phyloP scores from a whole-genome alignment of 2,888 invertebrate species.

The Monopis laevigella region DNA sequence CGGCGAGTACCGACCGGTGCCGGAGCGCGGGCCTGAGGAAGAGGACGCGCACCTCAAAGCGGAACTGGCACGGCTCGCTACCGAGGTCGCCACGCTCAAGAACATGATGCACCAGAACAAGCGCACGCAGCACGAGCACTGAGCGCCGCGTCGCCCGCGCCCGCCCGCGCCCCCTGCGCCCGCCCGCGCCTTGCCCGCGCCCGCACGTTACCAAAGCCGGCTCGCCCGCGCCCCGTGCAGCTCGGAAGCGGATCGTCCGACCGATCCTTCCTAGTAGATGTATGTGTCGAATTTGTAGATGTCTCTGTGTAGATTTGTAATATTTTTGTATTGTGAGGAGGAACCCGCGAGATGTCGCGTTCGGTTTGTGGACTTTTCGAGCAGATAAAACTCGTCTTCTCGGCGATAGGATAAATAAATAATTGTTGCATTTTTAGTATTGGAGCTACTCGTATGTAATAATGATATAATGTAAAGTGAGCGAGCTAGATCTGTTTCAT shows the following conservation, averaged over 20 bases:
- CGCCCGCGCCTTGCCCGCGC: conserved; percentile 18
- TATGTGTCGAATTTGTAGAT: conserved; percentile 27
- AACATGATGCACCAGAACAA: conserved; percentile 78
- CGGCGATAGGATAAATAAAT: conserved; percentile 59
- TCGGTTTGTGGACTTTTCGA: conserved; percentile 50
- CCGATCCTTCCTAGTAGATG: conserved; percentile 11
- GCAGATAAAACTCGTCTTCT: conserved; percentile 63
- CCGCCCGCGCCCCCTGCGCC: conserved; percentile 21
- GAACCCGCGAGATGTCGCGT: conserved; percentile 23
- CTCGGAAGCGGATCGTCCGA: conserved; percentile 21
- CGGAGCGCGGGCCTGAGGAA: conserved; percentile 58
- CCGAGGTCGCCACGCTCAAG: conserved; percentile 91
- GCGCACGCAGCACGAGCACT: conserved; percentile 57
- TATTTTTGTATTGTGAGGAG: conserved; percentile 1
- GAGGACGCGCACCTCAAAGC: conserved; percentile 82
- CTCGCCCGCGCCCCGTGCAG: conserved; percentile 17
- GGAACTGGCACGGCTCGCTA: conserved; percentile 87
- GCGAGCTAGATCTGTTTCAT: conserved; percentile 63
- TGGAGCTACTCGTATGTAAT: conserved; percentile 51
- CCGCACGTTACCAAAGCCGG: conserved; percentile 23
- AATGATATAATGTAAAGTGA: conserved; percentile 38
- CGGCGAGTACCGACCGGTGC: conserved; percentile 66
- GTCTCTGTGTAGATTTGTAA: conserved; percentile 1
- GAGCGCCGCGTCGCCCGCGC: conserved; percentile 28
- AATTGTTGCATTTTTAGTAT: conserved; percentile 60